A percentile compares a stretch with the other conserved stretches of the same genome.
phyloP scores from a whole-genome alignment of 2,888 invertebrate genomes.

The Scaeva pyrastri region DNA sequence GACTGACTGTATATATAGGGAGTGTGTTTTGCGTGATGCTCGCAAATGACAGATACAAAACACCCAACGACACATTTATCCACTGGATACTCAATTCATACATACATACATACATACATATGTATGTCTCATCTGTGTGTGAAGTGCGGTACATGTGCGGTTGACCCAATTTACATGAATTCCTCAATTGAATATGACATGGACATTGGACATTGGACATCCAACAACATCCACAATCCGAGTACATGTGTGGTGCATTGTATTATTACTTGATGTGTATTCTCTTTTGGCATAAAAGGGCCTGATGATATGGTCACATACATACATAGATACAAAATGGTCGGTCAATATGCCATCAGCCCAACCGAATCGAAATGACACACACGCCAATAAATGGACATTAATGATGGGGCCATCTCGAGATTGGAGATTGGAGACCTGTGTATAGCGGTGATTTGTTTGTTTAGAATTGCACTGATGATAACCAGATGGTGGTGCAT shows the following conservation, averaged over 20 bases:
- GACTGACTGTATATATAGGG: not conserved
- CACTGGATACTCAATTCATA: conserved; percentile 4
- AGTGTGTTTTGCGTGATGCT: conserved; percentile 48
- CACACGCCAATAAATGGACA: conserved; percentile 43
- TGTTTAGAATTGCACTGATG: conserved; percentile 27
- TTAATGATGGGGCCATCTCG: conserved; percentile 16
- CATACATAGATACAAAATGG: too few relatives aligned
- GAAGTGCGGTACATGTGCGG: conserved; percentile 41
- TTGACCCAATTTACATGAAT: conserved; percentile 62
- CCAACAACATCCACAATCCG: not conserved
- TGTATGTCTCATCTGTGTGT: not conserved
- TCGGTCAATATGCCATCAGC: conserved; percentile 4
- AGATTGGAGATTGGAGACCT: not conserved
- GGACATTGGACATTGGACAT: conserved; percentile 17
- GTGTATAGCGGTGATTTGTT: conserved; percentile 16
- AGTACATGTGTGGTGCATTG: too few relatives aligned
- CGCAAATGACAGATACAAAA: conserved; percentile 50
- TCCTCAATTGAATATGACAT: conserved; percentile 55
- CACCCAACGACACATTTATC: conserved; percentile 46
- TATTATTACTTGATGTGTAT: conserved; percentile 30
- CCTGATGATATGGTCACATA: conserved; percentile 6
- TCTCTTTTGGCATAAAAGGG: conserved; percentile 23
- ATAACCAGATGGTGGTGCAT: conserved; percentile 49
- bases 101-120: too few relatives aligned
- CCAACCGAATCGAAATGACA: conserved; percentile 1